phyloP scores from a whole-genome alignment of 2,888 invertebrate species.

The Dasypogon diadema region DNA sequence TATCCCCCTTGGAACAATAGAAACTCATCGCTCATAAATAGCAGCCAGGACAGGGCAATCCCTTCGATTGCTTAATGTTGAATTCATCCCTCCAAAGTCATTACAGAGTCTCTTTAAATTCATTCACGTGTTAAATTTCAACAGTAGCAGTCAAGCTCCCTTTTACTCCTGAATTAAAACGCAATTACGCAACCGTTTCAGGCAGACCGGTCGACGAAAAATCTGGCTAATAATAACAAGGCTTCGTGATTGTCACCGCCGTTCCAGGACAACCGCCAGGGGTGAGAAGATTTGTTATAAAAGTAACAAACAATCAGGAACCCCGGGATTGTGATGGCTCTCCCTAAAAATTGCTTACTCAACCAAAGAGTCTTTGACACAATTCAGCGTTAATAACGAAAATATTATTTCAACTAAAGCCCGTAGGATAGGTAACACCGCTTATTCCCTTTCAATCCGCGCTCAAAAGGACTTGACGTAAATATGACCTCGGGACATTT shows the following conservation, averaged over 20 bases:
- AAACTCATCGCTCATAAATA: slow-evolving; percentile 27
- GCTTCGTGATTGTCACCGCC: slow-evolving; percentile 2
- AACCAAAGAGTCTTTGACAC: slow-evolving; percentile 33
- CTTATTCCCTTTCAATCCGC: slow-evolving; percentile 9
- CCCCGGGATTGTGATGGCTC: not conserved
- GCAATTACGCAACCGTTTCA: slow-evolving; percentile 49
- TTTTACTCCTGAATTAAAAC: slow-evolving; percentile 30
- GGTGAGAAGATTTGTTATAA: slow-evolving; percentile 32
- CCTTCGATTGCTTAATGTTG: too few relatives aligned
- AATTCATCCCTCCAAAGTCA: slow-evolving; percentile 12
- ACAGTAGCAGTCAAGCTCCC: slow-evolving; percentile 10
- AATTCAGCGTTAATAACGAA: slow-evolving; percentile 51
- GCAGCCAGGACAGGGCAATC: too few relatives aligned
- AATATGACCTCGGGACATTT: slow-evolving; percentile 5
- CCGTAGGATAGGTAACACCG: slow-evolving; percentile 7
- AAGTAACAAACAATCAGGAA: slow-evolving; percentile 33
- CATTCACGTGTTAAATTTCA: slow-evolving; percentile 40
- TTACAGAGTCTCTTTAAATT: slow-evolving; percentile 28
- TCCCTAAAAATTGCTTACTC: slow-evolving; percentile 1
- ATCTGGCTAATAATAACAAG: slow-evolving; percentile 40
- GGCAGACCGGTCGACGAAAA: not conserved
- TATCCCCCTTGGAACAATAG: slow-evolving; percentile 16
- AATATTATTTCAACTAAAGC: slow-evolving; percentile 48
- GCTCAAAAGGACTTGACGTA: slow-evolving; percentile 2
- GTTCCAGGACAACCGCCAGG: not conserved